Evolutionary conservation across 2,797 vertebrate species (phyloP).

Genomic region (Coendou prehensilis): DNA sequence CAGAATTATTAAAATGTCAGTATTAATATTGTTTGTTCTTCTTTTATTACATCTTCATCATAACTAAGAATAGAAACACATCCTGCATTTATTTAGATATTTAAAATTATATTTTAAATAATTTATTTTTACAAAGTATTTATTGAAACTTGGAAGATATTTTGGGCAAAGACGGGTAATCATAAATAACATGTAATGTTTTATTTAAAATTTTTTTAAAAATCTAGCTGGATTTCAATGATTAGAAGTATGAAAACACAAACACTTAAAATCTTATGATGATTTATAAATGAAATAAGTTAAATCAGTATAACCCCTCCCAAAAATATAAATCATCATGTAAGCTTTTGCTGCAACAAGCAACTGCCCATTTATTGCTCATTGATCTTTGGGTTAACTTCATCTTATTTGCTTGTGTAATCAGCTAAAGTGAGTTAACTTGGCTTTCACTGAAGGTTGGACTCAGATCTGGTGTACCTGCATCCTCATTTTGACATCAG

Average conservation of each 20-base stretch:
- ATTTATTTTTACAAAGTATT: not conserved
- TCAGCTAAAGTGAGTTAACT: not conserved
- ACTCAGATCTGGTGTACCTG: not conserved
- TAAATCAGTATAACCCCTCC: not conserved
- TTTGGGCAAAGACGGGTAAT: not conserved
- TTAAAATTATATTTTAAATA: not conserved
- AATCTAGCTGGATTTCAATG: not conserved
- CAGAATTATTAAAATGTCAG: not conserved
- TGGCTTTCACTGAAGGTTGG: not conserved
- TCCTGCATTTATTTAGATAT: not conserved
- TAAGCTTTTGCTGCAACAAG: not conserved
- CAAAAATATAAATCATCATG: not conserved
- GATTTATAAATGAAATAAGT: not conserved
- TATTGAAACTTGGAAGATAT: not conserved
- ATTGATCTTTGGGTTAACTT: not conserved
- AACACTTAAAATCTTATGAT: not conserved
- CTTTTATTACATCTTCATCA: not conserved
- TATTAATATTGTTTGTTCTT: not conserved
- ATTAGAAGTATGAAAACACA: not conserved
- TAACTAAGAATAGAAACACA: constrained; percentile 17
- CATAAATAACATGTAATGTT: not conserved
- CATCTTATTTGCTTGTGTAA: not conserved
- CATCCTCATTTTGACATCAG: not conserved
- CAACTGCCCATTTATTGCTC: not conserved
- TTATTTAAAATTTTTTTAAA: not conserved